A percentile compares a stretch with the other conserved stretches of the same genome.
These are phyloP conservation scores for Scalopus aquaticus DNA, from an alignment of 2,113 vertebrate genomes.

Conservation along the genomic window DNA sequence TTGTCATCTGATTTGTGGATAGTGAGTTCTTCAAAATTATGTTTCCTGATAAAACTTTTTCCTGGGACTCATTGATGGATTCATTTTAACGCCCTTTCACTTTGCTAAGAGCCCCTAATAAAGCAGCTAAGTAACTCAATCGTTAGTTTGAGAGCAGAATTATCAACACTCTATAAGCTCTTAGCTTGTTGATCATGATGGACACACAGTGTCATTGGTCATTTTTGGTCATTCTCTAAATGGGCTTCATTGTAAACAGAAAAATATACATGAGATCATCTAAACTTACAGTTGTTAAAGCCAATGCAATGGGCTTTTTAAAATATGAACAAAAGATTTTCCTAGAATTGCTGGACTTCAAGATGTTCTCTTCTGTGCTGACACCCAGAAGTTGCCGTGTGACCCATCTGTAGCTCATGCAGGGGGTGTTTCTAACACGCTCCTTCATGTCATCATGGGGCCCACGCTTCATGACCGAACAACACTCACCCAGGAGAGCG, in stretches of 20 bases:
- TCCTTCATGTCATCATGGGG: not conserved
- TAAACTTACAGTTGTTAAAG: not conserved
- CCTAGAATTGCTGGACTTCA: not conserved
- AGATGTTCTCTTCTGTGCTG: not conserved
- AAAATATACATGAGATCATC: not conserved
- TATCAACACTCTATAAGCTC: constrained; percentile 9
- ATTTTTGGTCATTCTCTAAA: not conserved
- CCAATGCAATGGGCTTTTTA: not conserved
- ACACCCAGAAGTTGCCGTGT: not conserved
- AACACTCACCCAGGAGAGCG: not conserved
- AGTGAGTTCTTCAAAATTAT: not conserved
- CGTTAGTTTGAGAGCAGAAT: constrained; percentile 27
- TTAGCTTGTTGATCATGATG: not conserved
- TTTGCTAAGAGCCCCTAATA: constrained; percentile 15
- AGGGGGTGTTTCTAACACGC: accelerated
- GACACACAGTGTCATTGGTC: not conserved
- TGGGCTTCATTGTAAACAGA: not conserved
- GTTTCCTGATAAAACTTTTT: not conserved
- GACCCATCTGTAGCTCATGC: not conserved
- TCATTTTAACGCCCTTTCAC: constrained; percentile 30
- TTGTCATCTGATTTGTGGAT: not conserved
- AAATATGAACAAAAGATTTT: not conserved
- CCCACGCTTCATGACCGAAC: not conserved
- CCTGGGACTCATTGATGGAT: not conserved
- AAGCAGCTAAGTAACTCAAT: constrained; percentile 43